Evolutionary conservation across 2,113 vertebrate genomes (phyloP).

Genomic region (Plecturocebus donacophilus): DNA sequence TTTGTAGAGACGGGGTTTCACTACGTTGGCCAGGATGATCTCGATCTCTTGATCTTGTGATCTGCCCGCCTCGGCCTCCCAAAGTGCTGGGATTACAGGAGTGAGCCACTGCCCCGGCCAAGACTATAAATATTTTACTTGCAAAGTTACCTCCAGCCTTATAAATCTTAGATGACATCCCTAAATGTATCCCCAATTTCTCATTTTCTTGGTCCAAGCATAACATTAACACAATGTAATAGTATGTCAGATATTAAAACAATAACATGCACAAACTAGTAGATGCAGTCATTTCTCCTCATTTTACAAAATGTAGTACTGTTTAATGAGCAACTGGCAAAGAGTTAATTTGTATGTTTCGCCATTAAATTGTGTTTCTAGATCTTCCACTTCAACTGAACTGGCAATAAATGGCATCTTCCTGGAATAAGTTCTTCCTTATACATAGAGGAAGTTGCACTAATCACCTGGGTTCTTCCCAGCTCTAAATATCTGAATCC

Average conservation of each 20-base stretch:
- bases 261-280: slow-evolving; percentile 60
- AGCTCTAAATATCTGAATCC: neutral
- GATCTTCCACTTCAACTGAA: neutral
- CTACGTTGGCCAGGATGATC: too few species aligned
- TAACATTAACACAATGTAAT: slow-evolving; percentile 46
- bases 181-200: slow-evolving; percentile 50
- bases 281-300: neutral
- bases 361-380: neutral
- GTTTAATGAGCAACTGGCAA: neutral
- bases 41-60: too few species aligned
- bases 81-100: too few species aligned
- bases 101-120: too few species aligned
- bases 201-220: slow-evolving; percentile 29
- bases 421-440: neutral
- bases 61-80: too few species aligned
- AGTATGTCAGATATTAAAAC: slow-evolving; percentile 27
- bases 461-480: neutral
- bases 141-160: neutral
- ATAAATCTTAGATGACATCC: slow-evolving; percentile 51
- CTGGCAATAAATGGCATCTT: neutral
- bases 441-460: neutral
- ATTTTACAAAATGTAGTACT: slow-evolving; percentile 1
- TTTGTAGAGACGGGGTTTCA: too few species aligned
- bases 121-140: neutral
- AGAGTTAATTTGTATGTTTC: neutral